Conservation (phyloP, 53 echinoderm and acorn worm species). For the Actinopyga echinites region DNA sequence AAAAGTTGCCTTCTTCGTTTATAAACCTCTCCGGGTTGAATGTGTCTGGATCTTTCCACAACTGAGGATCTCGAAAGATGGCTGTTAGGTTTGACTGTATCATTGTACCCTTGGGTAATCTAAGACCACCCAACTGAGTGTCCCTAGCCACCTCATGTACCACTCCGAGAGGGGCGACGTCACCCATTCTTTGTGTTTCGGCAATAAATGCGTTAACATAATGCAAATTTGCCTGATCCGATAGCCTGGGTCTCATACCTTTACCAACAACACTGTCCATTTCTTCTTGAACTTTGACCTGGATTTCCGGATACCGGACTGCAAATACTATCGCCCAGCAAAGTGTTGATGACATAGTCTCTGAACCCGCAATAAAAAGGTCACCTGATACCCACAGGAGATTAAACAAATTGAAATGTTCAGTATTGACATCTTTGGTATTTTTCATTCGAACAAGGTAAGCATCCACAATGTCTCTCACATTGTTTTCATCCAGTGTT, state of each 20-base stretch:
- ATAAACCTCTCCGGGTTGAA: conserved; percentile 68
- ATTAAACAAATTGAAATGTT: conserved; percentile 47
- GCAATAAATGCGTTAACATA: conserved; percentile 64
- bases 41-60: conserved; percentile 62
- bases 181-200: conserved; percentile 59
- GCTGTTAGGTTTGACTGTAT: conserved; percentile 64
- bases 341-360: conserved; percentile 58
- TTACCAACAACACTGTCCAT: conserved; percentile 55
- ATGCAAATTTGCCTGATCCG: conserved; percentile 49
- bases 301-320: conserved; percentile 51
- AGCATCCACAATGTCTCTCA: conserved; percentile 21
- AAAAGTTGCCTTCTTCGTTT: conserved; percentile 46
- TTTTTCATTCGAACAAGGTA: conserved; percentile 33
- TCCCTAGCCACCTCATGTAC: conserved; percentile 54
- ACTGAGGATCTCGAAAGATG: conserved; percentile 53
- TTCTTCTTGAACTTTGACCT: conserved; percentile 66
- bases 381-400: conserved; percentile 52
- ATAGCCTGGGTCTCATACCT: conserved; percentile 42
- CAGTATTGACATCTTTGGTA: not conserved
- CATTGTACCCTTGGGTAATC: conserved; percentile 59
- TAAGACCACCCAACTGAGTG: conserved; percentile 41
- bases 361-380: conserved; percentile 58
- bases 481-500: conserved; percentile 31
- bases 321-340: conserved; percentile 58
- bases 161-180: conserved; percentile 56